phyloP scores from a whole-genome alignment of 2,888 invertebrate species.

The Yponomeuta plumbellus region DNA sequence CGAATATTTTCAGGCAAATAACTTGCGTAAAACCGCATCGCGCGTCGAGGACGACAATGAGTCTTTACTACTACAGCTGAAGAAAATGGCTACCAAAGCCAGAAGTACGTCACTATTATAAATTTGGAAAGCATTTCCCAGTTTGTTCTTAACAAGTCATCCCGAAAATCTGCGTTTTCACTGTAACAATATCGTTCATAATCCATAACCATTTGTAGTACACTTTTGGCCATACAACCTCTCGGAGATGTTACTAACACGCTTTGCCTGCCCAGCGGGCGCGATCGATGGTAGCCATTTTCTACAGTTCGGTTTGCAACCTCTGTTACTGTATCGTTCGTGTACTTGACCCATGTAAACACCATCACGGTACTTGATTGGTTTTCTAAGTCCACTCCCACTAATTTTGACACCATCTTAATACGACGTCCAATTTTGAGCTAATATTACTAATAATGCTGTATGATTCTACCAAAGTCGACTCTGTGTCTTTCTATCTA shows the following conservation, averaged over 20 bases:
- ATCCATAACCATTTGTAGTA: constrained; percentile 15
- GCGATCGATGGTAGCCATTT: constrained; percentile 73
- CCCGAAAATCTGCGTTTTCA: constrained; percentile 22
- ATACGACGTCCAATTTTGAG: background rate
- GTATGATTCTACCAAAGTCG: background rate
- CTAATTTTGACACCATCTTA: constrained; percentile 6
- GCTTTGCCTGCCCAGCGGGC: constrained; percentile 47
- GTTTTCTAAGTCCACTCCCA: constrained; percentile 12
- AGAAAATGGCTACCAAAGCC: constrained; percentile 95
- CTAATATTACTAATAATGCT: background rate
- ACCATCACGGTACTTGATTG: constrained; percentile 16
- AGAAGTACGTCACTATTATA: constrained; percentile 80
- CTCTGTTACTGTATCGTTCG: constrained; percentile 18
- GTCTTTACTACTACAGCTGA: constrained; percentile 94
- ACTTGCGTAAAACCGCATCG: constrained; percentile 91
- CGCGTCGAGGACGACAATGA: constrained; percentile 98
- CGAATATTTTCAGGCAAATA: constrained; percentile 85
- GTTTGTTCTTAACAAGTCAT: constrained; percentile 18
- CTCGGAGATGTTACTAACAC: constrained; percentile 50
- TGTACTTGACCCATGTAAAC: constrained; percentile 6
- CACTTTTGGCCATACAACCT: constrained; percentile 31
- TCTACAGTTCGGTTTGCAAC: constrained; percentile 55
- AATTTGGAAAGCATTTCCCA: constrained; percentile 38
- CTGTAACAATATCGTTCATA: constrained; percentile 25
- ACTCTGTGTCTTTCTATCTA: background rate